Evolutionary conservation across 1,140 invertebrate species (phyloP), one percentile per base, ranked within the genome.

Genomic region (Hypothenemus hampei): DNA sequence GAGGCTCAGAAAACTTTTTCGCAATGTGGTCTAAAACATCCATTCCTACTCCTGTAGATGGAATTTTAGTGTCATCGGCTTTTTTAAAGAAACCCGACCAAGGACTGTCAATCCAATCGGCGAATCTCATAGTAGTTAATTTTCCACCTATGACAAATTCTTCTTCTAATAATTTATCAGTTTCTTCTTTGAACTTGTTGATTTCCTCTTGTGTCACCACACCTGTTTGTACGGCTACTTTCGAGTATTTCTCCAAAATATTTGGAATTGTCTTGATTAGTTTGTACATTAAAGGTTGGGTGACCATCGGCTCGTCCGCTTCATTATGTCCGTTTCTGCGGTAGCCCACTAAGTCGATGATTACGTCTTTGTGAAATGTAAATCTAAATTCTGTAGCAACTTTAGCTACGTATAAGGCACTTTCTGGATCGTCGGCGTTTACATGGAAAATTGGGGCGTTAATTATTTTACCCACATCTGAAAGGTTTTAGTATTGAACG

Each of bases 381-480:
- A 83, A 78, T 57, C 93, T 79, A 67, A 85, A 98, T 65, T 95
- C 88, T 39, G 88, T 79, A 41, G 93, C 93, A 0, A 97, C 78
- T 63, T 88, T 86, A 58, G 85, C 87, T 10, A 87, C 89, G 65
- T 89, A 81, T 18, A 87, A 78, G 6, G 93, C 91, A 19, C 89
- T 90, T 70, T 97, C 93, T 0, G 91, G 87, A 73, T 97, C 88
- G 67, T 97, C 93, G 13, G 81, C 86, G 70, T 97, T 96, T 0
- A 97, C 91, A 67, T 98, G 94, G 69, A 98, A 89, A 48, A 97
- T 90, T 0, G 94, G 94, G 11, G 91, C 91, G 62, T 88, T 85
- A 0, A 95, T 83, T 15, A 92, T 86, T 51, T 49, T 57, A 3
- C 41, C 59, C 4, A 66, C 44, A 44, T 65, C 57, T 89, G 82